Percentiles rank a stretch among this genome's conserved stretches.
These are phyloP conservation scores for Limanda limanda DNA, from an alignment of 2,113 vertebrate species.

Conservation along the genomic window DNA sequence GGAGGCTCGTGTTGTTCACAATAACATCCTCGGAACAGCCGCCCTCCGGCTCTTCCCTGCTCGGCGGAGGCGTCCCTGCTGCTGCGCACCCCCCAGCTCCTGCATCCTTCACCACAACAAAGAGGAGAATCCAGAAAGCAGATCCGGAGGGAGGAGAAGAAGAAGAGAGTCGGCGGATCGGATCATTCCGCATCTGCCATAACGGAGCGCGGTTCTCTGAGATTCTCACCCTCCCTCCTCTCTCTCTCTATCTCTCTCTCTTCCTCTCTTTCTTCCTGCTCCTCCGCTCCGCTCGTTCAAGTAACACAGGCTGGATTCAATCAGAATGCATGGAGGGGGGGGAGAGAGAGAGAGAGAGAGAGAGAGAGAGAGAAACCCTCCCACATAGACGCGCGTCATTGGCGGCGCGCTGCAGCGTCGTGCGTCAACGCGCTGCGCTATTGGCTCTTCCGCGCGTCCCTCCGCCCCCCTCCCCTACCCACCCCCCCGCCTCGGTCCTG, in stretches of 20 bases:
- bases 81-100: constrained; percentile 55
- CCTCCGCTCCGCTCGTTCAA: constrained; percentile 26
- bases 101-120: constrained; percentile 40
- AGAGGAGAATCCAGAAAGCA: constrained; percentile 5
- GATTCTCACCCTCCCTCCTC: neutral
- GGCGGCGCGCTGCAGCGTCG: constrained; percentile 19
- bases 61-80: constrained; percentile 66
- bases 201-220: neutral
- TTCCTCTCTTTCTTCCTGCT: constrained; percentile 15
- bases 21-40: constrained; percentile 64
- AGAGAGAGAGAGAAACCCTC: constrained; percentile 43
- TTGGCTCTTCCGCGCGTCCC: constrained; percentile 53
- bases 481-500: neutral
- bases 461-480: constrained; percentile 16
- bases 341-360: neutral
- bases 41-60: constrained; percentile 66
- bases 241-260: no score
- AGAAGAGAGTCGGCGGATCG: neutral
- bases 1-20: constrained; percentile 61
- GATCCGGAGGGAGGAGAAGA: neutral
- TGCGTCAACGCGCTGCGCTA: constrained; percentile 1
- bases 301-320: constrained; percentile 72
- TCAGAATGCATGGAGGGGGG: constrained; percentile 40
- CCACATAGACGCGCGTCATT: constrained; percentile 56
- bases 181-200: constrained; percentile 19